Evolutionary conservation across 2,113 vertebrate genomes (phyloP).

Genomic region (Raphicerus campestris): DNA sequence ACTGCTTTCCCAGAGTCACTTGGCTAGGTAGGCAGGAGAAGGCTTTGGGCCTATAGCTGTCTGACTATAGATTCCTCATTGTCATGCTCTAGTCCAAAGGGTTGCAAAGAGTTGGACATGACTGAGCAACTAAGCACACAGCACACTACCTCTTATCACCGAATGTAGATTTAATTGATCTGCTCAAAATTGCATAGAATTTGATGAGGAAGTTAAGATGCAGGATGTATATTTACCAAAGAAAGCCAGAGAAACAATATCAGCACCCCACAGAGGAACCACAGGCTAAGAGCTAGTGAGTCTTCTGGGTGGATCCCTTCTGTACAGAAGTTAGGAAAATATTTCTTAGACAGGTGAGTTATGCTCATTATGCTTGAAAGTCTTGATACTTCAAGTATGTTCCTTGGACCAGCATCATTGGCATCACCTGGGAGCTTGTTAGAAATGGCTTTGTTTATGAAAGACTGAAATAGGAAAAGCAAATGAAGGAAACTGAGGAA

Average conservation of each 20-base stretch:
- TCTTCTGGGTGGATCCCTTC: not conserved
- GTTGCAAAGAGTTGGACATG: not conserved
- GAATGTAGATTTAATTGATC: not conserved
- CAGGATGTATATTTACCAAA: not conserved
- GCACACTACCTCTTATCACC: not conserved
- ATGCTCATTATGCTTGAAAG: not conserved
- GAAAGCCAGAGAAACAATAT: not conserved
- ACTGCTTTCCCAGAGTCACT: not conserved
- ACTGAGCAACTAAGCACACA: not conserved
- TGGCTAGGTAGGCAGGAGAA: not conserved
- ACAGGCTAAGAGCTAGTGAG: not conserved
- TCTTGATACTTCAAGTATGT: not conserved
- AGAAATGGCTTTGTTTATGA: conserved; percentile 25
- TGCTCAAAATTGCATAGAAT: not conserved
- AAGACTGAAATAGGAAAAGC: conserved; percentile 15
- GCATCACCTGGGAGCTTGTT: not conserved
- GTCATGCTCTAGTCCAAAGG: not conserved
- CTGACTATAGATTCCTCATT: not conserved
- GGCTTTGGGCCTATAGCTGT: not conserved
- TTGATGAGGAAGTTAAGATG: conserved; percentile 1
- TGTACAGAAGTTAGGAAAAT: not conserved
- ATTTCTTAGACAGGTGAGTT: not conserved
- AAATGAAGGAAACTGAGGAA: not conserved
- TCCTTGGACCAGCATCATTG: not conserved
- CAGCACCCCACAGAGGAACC: not conserved